A percentile compares a stretch with the other conserved stretches of the same genome.
phyloP scores from a whole-genome alignment of 2,888 invertebrate species.

The Selenia dentaria region DNA sequence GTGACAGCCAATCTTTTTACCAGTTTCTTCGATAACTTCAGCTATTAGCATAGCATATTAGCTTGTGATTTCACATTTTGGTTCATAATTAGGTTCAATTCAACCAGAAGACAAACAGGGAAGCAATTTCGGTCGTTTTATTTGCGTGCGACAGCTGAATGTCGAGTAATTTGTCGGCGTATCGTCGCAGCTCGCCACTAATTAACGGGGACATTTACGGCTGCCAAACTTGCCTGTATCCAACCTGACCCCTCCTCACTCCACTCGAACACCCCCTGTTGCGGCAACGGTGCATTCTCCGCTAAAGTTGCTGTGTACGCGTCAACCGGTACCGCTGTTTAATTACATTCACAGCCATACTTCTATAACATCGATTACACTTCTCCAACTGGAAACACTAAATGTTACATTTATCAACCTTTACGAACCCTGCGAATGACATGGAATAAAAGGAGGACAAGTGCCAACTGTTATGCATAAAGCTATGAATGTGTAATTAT shows the following conservation, averaged over 20 bases:
- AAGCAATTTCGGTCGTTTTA: conserved; percentile 46
- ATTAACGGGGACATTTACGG: conserved; percentile 75
- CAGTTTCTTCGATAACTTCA: no score
- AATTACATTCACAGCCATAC: conserved; percentile 34
- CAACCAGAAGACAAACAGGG: conserved; percentile 20
- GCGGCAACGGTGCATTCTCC: conserved; percentile 39
- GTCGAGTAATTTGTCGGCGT: conserved; percentile 70
- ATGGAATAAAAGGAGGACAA: conserved; percentile 10
- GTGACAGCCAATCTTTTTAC: no score
- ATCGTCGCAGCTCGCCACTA: conserved; percentile 69
- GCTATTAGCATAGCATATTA: no score
- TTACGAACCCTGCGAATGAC: no score
- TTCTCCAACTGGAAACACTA: conserved; percentile 10
- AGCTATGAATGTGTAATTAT: conserved; percentile 48
- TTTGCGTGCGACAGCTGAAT: conserved; percentile 61
- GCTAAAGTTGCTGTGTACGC: conserved; percentile 41
- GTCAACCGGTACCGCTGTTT: conserved; percentile 35
- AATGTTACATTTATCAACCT: no score
- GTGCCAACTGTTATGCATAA: conserved; percentile 35
- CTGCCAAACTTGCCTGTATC: conserved; percentile 68
- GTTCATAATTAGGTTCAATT: no score
- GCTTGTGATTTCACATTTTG: no score
- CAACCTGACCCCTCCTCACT: conserved; percentile 42
- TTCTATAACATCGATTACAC: conserved; percentile 4
- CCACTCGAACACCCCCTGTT: conserved; percentile 37